Evolutionary conservation across 2,888 invertebrate genomes (phyloP), one percentile per base, ranked within the genome.

Genomic region (Lasioglossum morio): DNA sequence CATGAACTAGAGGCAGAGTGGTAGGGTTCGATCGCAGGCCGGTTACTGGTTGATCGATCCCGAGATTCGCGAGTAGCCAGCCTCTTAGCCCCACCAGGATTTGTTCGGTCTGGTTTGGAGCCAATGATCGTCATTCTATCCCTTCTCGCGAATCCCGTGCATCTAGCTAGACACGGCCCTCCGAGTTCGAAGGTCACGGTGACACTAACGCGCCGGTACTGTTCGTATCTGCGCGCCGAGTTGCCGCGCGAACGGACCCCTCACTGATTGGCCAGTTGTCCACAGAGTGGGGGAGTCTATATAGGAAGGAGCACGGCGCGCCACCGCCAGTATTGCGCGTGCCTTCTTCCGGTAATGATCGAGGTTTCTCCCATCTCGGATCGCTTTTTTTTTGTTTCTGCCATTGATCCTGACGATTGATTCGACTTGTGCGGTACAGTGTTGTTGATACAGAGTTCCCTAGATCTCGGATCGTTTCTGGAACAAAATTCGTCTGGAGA

Each of bases 111-210:
- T 76, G 73, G 83, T 80, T 73, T 73, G 48, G 53, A 72, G 60
- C 27, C 90, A 92, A 91, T 92, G 89, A 86, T 87, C 82, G 75
- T 7, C 80, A 74, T 66, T 78, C 75, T 85, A 88, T 89, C 88
- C 90, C 91, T 89, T 73, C 89, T 86, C 82, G 77, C 30, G 69
- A 66, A 27, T n/a, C 16, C 72, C 75, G 79, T 69, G 79, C 79
- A 83, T 82, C 79, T 43, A 66, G 70, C 73, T 82, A 85, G 87
- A 89, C 87, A 88, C 92, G 85, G 88, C 92, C 92, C 92, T 89
- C 81, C 82, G 76, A 89, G 93, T 92, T 93, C 92, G 93, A 94
- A 94, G 94, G 94, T 94, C 92, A 92, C 85, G 91, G 91, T 85
- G 81, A 86, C 40, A 72, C 77, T 73, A 81, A 63, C 81, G 81